A percentile compares a stretch with the other conserved stretches of the same genome.
These are phyloP conservation scores for Ascaphus truei DNA, from an alignment of 2,113 vertebrate species.

Conservation along the genomic window DNA sequence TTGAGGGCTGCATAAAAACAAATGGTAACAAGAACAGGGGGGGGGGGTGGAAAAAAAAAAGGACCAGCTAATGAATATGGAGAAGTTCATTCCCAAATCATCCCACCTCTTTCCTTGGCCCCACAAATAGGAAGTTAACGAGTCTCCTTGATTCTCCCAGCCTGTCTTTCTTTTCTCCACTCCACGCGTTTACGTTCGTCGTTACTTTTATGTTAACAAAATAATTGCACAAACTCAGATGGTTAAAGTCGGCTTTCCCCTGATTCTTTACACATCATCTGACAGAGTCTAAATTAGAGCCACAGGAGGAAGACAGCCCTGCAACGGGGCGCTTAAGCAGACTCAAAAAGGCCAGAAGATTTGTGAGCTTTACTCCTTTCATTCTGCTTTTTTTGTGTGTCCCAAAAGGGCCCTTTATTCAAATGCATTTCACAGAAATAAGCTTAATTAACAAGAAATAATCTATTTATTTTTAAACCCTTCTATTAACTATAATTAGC, in stretches of 20 bases:
- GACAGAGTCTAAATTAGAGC: conserved; percentile 11
- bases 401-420: conserved; percentile 17
- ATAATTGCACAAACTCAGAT: conserved; percentile 20
- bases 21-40: too few relatives aligned
- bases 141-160: background rate
- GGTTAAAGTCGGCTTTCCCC: background rate
- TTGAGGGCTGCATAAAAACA: too few relatives aligned
- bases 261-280: conserved; percentile 3
- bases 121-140: conserved; percentile 15
- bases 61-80: too few relatives aligned
- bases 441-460: conserved; percentile 21
- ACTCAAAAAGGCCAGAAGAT: background rate
- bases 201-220: conserved; percentile 10
- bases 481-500: background rate
- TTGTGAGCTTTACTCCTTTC: background rate
- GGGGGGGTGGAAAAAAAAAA: too few relatives aligned
- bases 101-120: background rate
- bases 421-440: conserved; percentile 10
- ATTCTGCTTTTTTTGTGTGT: conserved; percentile 17
- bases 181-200: background rate
- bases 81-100: too few relatives aligned
- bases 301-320: background rate
- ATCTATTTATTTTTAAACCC: conserved; percentile 5
- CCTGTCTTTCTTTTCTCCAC: too few relatives aligned
- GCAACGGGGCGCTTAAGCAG: background rate